phyloP scores from a whole-genome alignment of 2,888 invertebrate genomes.

The Apamea monoglypha region DNA sequence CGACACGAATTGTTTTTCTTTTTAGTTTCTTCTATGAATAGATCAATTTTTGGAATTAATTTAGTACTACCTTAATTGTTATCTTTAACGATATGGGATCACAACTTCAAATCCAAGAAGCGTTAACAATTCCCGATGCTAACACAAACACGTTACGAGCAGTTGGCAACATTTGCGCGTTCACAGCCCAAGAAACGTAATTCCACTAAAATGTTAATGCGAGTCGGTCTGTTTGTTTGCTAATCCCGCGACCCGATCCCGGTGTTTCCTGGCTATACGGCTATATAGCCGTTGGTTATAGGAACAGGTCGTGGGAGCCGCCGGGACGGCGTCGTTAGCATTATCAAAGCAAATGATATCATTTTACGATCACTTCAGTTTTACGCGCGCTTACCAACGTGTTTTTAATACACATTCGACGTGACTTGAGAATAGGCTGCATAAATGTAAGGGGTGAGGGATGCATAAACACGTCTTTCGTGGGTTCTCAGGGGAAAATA shows the following conservation, averaged over 20 bases:
- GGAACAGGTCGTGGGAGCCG: conserved; percentile 9
- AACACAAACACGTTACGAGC: conserved; percentile 25
- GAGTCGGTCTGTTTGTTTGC: conserved; percentile 60
- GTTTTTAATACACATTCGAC: conserved; percentile 38
- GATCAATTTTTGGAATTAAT: not conserved
- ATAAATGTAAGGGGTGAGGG: not conserved
- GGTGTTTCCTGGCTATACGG: conserved; percentile 5
- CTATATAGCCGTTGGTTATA: not conserved
- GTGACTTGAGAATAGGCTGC: not conserved
- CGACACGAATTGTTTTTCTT: not conserved
- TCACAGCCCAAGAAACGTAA: conserved; percentile 53
- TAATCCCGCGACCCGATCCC: conserved; percentile 40
- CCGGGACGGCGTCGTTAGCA: conserved; percentile 46
- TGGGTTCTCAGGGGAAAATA: not conserved
- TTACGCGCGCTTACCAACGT: conserved; percentile 41
- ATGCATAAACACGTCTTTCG: conserved; percentile 1
- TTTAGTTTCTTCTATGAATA: not conserved
- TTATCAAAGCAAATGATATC: conserved; percentile 57
- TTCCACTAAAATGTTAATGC: conserved; percentile 64
- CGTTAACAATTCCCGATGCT: not conserved
- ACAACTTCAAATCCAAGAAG: not conserved
- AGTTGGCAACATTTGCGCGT: conserved; percentile 30
- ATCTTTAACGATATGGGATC: not conserved
- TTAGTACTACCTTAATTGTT: not conserved
- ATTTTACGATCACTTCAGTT: conserved; percentile 59